Evolutionary conservation across 2,113 vertebrate species (phyloP), one percentile per base, ranked within the genome.

Genomic region (Grantiella picta): DNA sequence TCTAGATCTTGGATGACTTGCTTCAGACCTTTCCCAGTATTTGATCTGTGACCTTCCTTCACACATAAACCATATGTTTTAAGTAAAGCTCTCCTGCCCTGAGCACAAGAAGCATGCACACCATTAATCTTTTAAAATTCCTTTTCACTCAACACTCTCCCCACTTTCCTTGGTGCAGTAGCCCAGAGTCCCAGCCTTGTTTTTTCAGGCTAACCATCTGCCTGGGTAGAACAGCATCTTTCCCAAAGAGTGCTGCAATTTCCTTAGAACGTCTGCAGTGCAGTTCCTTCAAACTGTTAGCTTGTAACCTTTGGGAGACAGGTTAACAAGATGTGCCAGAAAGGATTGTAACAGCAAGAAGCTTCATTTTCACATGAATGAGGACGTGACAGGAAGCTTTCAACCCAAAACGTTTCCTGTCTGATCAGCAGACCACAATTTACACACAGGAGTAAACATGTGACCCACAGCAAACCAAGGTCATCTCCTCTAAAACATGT

Each of bases 281-380:
- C n/a, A 52, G 50, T 36, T 85, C 45, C 35, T 68, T 88, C 2
- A 2, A 75, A 20, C 28, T 31, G 20, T 56, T 45, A 56, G 27
- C 42, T 86, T 15, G 44, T 25, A 95, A 79, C 25, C 36, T 75
- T 61, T 52, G 64, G 36, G 42, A 94, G 29, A 68, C 19, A 0
- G 1, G n/a, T 54, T 54, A 91, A 81, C 13, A 82, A 52, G 50
- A 88, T 17, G 71, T 42, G 57, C 63, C 79, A 93, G 56, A 70
- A 93, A 92, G 73, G 44, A 84, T 1, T 86, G 56, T 56, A 91
- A 78, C 47, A 94, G 47, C 44, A 86, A 73, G 75, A 68, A 71
- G 56, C 82, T 83, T 90, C 38, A 81, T 94, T 96, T 97, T 93
- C 94, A 94, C 42, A 63, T 89, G 82, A 93, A 96, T 81, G 72